These are phyloP conservation scores for Conus ventricosus DNA, from an alignment of 1,140 invertebrate genomes.

Conservation along the genomic window DNA sequence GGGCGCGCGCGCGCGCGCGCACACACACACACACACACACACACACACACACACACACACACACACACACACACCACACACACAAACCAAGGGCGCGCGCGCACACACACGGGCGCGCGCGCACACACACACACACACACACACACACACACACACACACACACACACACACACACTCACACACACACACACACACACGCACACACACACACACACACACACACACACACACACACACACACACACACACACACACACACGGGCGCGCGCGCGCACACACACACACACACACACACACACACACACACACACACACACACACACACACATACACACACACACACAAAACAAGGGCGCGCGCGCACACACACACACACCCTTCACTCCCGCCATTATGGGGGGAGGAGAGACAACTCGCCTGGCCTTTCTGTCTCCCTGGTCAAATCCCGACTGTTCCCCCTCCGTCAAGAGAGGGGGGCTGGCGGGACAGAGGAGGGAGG, in stretches of 20 bases:
- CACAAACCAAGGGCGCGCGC: no score
- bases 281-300: constrained; percentile 6
- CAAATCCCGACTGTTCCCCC: no score
- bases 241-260: neutral
- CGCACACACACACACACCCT: neutral
- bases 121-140: constrained; percentile 5
- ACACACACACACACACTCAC: neutral
- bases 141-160: constrained; percentile 2
- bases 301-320: neutral
- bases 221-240: constrained; percentile 6
- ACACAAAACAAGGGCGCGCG: no score
- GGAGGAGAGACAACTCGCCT: neutral
- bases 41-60: neutral
- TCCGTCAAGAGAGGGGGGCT: neutral
- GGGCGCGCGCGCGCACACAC: no score
- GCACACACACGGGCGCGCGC: no score
- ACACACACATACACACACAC: constrained; percentile 1
- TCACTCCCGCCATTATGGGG: no score
- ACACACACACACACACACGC: constrained; percentile 1
- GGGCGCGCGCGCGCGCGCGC: no score
- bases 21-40: neutral
- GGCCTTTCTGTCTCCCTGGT: neutral
- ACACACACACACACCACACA: constrained; percentile 10
- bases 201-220: neutral
- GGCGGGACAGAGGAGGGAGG: neutral